Evolutionary conservation across 2,888 invertebrate species (phyloP).

Genomic region (Dicycla oo): DNA sequence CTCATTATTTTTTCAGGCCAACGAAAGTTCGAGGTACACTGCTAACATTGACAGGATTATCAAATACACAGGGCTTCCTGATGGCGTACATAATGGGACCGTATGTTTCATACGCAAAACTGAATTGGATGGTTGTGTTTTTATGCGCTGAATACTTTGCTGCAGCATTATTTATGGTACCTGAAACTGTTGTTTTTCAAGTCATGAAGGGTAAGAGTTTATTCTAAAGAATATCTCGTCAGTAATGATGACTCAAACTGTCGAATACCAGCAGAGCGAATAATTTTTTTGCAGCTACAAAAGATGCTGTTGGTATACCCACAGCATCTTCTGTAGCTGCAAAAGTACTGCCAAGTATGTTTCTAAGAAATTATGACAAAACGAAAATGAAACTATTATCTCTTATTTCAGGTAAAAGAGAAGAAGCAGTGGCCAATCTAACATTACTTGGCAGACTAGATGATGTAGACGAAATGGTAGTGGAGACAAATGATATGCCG

Average conservation of each 20-base stretch:
- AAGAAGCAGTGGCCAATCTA: slow-evolving; percentile 67
- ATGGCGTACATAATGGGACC: slow-evolving; percentile 68
- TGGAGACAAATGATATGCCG: slow-evolving; percentile 55
- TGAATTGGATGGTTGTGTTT: slow-evolving; percentile 62
- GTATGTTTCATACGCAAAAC: slow-evolving; percentile 64
- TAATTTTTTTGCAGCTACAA: no score
- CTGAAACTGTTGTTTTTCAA: slow-evolving; percentile 74
- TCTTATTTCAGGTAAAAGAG: slow-evolving; percentile 66
- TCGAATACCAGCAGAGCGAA: neutral
- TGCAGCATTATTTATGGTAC: slow-evolving; percentile 63
- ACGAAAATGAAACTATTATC: neutral
- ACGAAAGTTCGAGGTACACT: slow-evolving; percentile 73
- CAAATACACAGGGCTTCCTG: slow-evolving; percentile 67
- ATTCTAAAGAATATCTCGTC: neutral
- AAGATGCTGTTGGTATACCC: no score
- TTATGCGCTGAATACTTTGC: slow-evolving; percentile 57
- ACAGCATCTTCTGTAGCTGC: no score
- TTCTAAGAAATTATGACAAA: no score
- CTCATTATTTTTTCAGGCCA: slow-evolving; percentile 67
- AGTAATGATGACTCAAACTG: neutral
- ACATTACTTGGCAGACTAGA: slow-evolving; percentile 69
- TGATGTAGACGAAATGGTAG: slow-evolving; percentile 67
- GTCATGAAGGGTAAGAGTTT: slow-evolving; percentile 68
- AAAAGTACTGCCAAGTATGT: no score
- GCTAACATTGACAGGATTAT: slow-evolving; percentile 68